Evolutionary conservation across 2,888 invertebrate genomes (phyloP).

Genomic region (Glomeris marginata): DNA sequence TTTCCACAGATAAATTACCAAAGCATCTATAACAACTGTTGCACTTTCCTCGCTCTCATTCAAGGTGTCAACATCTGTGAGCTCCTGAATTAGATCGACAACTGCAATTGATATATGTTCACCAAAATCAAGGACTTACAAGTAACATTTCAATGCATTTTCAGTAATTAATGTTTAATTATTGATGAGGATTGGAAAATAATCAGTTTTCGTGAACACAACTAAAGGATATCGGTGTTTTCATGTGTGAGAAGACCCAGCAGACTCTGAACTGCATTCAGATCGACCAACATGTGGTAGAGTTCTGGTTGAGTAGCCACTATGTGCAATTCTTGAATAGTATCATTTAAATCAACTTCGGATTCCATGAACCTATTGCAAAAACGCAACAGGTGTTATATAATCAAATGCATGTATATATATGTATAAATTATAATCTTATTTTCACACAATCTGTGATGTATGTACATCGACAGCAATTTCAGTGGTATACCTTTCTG

Average conservation of each 20-base stretch:
- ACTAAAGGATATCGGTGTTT: slow-evolving; percentile 54
- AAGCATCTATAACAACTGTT: slow-evolving; percentile 66
- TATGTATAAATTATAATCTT: too few species aligned
- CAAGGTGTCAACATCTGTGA: slow-evolving; percentile 93
- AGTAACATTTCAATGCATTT: slow-evolving; percentile 2
- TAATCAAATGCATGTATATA: slow-evolving; percentile 4
- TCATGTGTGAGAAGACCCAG: slow-evolving; percentile 87
- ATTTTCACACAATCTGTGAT: too few species aligned
- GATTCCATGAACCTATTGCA: slow-evolving; percentile 73
- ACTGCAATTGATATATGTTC: slow-evolving; percentile 57
- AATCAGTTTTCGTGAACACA: too few species aligned
- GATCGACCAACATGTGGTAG: slow-evolving; percentile 76
- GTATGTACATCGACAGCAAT: too few species aligned
- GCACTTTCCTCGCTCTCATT: slow-evolving; percentile 86
- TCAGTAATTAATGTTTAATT: too few species aligned
- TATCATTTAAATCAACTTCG: slow-evolving; percentile 81
- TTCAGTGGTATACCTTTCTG: slow-evolving; percentile 76
- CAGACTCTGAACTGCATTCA: slow-evolving; percentile 77
- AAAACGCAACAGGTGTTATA: slow-evolving; percentile 6
- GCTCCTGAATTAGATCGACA: slow-evolving; percentile 58
- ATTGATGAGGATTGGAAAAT: neutral
- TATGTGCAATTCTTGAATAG: slow-evolving; percentile 76
- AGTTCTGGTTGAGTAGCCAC: slow-evolving; percentile 91
- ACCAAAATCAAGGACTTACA: slow-evolving; percentile 7
- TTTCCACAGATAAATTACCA: slow-evolving; percentile 31